phyloP scores from a whole-genome alignment of 2,888 invertebrate species.

The Dermolepida albohirtum region DNA sequence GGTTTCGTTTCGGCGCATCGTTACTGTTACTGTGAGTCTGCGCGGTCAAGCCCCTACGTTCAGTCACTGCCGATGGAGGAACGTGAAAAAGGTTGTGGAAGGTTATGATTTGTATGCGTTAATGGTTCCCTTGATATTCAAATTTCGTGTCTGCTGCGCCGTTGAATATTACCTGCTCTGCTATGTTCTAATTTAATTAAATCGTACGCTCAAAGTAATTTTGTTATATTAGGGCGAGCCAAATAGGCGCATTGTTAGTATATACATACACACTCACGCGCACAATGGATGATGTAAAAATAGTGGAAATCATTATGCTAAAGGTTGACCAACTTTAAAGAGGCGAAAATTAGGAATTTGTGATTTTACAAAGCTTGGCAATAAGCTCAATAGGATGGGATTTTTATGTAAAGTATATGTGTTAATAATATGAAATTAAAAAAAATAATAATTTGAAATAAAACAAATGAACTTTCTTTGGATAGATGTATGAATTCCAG shows the following conservation, averaged over 20 bases:
- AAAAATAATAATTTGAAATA: no score
- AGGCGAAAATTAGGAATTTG: no score
- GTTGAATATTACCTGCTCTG: slow-evolving; percentile 17
- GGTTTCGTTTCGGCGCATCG: slow-evolving; percentile 8
- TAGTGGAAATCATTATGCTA: no score
- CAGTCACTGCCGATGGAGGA: slow-evolving; percentile 23
- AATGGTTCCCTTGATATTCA: slow-evolving; percentile 36
- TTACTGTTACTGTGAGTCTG: background rate
- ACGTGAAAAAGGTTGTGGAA: slow-evolving; percentile 44
- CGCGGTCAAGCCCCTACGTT: slow-evolving; percentile 1
- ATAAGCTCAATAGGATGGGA: no score
- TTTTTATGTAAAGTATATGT: no score
- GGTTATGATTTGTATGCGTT: slow-evolving; percentile 43
- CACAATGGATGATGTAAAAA: no score
- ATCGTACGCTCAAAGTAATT: slow-evolving; percentile 23
- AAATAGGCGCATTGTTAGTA: slow-evolving; percentile 1
- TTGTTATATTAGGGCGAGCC: slow-evolving; percentile 5
- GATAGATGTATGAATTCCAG: no score
- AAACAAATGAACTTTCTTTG: no score
- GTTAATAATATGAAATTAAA: no score
- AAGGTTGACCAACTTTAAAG: no score
- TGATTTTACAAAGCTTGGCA: no score
- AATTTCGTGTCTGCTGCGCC: slow-evolving; percentile 37
- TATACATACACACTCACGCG: no score
- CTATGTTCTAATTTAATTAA: slow-evolving; percentile 31